phyloP scores from a whole-genome alignment of 2,797 vertebrate species.

The Paguma larvata region DNA sequence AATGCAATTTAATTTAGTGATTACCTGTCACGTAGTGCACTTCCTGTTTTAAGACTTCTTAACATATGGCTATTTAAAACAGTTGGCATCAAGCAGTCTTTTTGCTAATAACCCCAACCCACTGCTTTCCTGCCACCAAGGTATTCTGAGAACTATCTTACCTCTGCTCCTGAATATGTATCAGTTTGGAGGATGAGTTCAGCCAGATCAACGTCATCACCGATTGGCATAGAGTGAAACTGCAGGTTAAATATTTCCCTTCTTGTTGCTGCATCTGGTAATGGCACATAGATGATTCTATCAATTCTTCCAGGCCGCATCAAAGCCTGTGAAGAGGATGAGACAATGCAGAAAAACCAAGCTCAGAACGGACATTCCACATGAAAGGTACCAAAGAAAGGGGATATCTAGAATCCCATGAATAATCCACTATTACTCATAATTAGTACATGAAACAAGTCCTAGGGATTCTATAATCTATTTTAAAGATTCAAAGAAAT shows the following conservation, averaged over 20 bases:
- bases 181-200: conserved; percentile 91
- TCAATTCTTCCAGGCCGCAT: conserved; percentile 98
- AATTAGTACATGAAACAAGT: neutral
- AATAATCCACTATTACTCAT: neutral
- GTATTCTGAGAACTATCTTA: conserved; percentile 84
- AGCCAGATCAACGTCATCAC: conserved; percentile 90
- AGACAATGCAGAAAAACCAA: neutral
- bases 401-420: neutral
- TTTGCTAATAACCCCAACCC: neutral
- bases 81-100: neutral
- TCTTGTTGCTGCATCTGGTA: conserved; percentile 94
- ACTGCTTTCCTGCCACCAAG: neutral
- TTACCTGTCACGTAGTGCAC: neutral
- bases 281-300: conserved; percentile 95
- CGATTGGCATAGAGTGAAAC: conserved; percentile 93
- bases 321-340: conserved; percentile 91
- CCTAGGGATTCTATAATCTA: neutral
- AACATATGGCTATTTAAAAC: neutral
- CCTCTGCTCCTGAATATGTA: conserved; percentile 98
- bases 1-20: neutral
- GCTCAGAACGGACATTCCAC: neutral
- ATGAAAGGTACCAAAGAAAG: neutral
- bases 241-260: conserved; percentile 94
- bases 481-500: conserved; percentile 11
- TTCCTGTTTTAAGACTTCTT: neutral